Base-by-base conservation (phyloP, 2,113 vertebrate species). In the Gasterosteus aculeatus region DNA sequence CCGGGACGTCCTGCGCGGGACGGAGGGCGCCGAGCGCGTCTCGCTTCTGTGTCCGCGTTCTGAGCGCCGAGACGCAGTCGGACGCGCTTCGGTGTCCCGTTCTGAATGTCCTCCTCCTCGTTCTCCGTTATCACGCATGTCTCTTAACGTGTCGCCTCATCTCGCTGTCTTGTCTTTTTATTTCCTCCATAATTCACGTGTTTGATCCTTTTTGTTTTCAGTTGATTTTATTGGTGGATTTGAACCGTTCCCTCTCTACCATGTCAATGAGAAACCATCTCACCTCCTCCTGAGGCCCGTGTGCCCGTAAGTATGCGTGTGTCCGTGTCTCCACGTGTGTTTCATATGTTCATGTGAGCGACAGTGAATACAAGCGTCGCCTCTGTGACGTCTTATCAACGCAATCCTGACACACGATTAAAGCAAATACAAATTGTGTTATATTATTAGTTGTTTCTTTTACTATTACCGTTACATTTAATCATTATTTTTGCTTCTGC, bases 201-300 rank as follows among this genome's bases (percentile, higher is more conserved):
- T 87, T 80, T 66, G 69, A 79, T 83, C 38, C 79, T 90, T 88
- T 90, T 88, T 91, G 85, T 87, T 97, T 97, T 96, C 96, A 97
- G 97, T 97, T 96, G 96, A 97, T 96, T 98, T 98, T 96, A 96
- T 96, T 96, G 96, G 96, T 96, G 97, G 96, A 95, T 97, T 96
- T 96, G 96, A 97, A 89, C 96, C 96, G 94, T 96, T 96, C 92
- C 96, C 96, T 93, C 95, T 97, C 94, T 96, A 96, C 96, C 96
- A 96, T 95, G 94, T 96, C 95, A 96, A 94, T 95, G 95, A 97
- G 95, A 98, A 98, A 94, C 94, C 95, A 94, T 95, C 95, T 90
- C 94, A 95, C 92, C 94, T 96, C 92, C 95, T 96, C 86, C 95
- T 95, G 95, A 95, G 96, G 95, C 96, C 96, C 91, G 95, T 93